phyloP scores from a whole-genome alignment of 2,797 vertebrate genomes.

The Poecilia wingei region DNA sequence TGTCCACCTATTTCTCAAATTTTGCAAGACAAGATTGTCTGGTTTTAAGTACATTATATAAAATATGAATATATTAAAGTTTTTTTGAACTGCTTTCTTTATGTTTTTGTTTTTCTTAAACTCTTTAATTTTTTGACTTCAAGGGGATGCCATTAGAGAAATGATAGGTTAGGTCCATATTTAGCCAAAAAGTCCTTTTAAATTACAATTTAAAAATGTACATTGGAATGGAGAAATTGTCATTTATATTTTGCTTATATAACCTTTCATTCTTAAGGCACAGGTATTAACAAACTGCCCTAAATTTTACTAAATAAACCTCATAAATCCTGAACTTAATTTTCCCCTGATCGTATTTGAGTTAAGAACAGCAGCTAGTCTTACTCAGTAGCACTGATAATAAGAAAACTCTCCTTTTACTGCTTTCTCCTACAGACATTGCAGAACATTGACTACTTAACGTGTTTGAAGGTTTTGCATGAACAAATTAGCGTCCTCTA shows the following conservation, averaged over 20 bases:
- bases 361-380: not conserved
- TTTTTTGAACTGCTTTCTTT: constrained; percentile 62
- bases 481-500: constrained; percentile 11
- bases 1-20: constrained; percentile 71
- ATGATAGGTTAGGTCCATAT: constrained; percentile 5
- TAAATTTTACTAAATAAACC: not conserved
- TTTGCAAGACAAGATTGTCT: constrained; percentile 71
- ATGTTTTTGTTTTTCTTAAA: constrained; percentile 39
- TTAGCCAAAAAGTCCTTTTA: not conserved
- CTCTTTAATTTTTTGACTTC: constrained; percentile 61
- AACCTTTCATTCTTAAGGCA: not conserved
- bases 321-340: not conserved
- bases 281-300: not conserved
- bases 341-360: not conserved
- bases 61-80: constrained; percentile 79
- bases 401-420: not conserved
- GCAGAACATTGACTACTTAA: not conserved
- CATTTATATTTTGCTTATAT: not conserved
- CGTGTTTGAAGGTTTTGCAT: not conserved
- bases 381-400: not conserved
- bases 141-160: constrained; percentile 28
- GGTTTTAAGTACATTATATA: constrained; percentile 77
- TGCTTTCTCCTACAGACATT: not conserved
- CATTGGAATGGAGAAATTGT: not conserved
- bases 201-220: constrained; percentile 8